phyloP scores from a whole-genome alignment of 2,797 vertebrate genomes.

The Gambusia yucatana region DNA sequence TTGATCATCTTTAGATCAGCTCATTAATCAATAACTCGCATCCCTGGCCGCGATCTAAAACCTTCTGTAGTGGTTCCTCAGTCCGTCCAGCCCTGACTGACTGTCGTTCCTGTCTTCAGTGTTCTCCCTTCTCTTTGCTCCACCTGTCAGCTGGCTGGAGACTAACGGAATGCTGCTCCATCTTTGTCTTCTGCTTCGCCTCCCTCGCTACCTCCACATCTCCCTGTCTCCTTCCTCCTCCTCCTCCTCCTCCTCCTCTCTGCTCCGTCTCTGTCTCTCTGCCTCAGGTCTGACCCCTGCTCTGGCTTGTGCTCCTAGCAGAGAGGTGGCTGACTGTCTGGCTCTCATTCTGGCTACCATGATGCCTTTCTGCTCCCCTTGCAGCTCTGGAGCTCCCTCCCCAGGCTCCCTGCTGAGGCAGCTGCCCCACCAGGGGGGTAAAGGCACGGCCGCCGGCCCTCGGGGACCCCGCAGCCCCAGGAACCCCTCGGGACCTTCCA shows the following conservation, averaged over 20 bases:
- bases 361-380: conserved; percentile 98
- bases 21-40: no score
- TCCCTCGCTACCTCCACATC: conserved; percentile 46
- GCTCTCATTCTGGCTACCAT: conserved; percentile 99
- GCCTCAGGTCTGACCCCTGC: conserved; percentile 95
- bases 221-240: conserved; percentile 6
- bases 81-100: background rate
- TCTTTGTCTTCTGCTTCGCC: conserved; percentile 63
- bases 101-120: conserved; percentile 8
- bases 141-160: conserved; percentile 56
- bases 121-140: conserved; percentile 14
- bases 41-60: no score
- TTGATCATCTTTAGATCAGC: no score
- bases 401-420: conserved; percentile 89
- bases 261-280: conserved; percentile 64
- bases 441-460: conserved; percentile 45
- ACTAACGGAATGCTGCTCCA: conserved; percentile 78
- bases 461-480: conserved; percentile 69
- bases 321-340: conserved; percentile 98
- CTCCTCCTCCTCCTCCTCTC: conserved; percentile 14
- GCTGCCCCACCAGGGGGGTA: conserved; percentile 65
- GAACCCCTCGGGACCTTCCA: conserved; percentile 77
- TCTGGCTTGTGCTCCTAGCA: conserved; percentile 98
- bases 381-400: conserved; percentile 91
- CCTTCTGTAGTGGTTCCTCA: background rate